phyloP scores from a whole-genome alignment of 2,113 vertebrate genomes.

The Tragelaphus strepsiceros region DNA sequence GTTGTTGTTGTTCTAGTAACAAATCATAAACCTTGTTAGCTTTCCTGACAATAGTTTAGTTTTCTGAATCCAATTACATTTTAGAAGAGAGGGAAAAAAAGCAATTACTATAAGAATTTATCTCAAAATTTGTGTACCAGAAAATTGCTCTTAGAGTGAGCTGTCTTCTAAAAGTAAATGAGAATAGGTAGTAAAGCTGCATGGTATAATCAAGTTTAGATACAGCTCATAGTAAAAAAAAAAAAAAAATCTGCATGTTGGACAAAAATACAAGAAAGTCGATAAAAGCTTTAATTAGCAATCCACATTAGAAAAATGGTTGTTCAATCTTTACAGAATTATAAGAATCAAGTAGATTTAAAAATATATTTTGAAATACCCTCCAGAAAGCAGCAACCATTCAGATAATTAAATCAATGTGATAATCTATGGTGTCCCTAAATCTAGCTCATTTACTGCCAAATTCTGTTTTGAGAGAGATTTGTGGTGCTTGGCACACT shows the following conservation, averaged over 20 bases:
- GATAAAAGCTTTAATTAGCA: neutral
- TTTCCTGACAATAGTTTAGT: constrained; percentile 46
- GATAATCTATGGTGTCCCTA: neutral
- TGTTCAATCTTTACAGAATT: neutral
- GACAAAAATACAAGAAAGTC: neutral
- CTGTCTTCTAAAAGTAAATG: constrained; percentile 61
- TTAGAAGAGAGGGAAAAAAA: constrained; percentile 38
- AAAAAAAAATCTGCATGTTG: neutral
- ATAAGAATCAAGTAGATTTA: neutral
- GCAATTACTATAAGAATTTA: constrained; percentile 70
- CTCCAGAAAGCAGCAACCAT: neutral
- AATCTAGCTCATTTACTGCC: neutral
- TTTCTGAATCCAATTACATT: constrained; percentile 60
- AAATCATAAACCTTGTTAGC: constrained; percentile 61
- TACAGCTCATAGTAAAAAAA: neutral
- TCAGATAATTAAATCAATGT: neutral
- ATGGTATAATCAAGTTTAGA: neutral
- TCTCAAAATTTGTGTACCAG: constrained; percentile 78
- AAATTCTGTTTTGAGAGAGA: neutral
- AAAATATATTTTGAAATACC: neutral
- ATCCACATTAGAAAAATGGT: neutral
- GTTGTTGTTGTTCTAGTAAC: neutral
- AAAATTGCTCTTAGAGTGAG: constrained; percentile 77
- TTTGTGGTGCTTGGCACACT: neutral
- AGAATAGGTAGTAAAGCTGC: constrained; percentile 54